Conservation (phyloP, 2,797 vertebrate species). For the Pristis pectinata region DNA sequence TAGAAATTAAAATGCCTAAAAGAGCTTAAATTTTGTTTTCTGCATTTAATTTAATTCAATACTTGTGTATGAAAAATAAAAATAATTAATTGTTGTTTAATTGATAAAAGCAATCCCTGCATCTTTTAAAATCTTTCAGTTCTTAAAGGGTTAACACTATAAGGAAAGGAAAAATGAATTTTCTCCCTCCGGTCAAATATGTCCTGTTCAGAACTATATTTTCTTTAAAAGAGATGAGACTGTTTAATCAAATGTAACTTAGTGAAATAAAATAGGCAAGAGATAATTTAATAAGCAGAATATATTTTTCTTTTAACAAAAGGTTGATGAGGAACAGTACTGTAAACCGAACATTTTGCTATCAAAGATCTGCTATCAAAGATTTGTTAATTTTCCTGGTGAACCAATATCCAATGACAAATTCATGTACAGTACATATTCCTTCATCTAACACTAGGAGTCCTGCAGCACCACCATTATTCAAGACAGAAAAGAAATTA, state of each 20-base stretch:
- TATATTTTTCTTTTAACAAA: background rate
- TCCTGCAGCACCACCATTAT: slow-evolving; percentile 21
- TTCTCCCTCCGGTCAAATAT: background rate
- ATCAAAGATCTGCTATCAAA: background rate
- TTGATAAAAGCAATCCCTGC: background rate
- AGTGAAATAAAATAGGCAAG: background rate
- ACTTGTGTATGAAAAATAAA: background rate
- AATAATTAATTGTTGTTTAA: background rate
- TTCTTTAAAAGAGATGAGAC: background rate
- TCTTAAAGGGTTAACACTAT: background rate
- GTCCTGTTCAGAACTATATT: background rate
- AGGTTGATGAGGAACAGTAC: background rate
- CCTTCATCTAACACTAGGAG: slow-evolving; percentile 22
- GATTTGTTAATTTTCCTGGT: background rate
- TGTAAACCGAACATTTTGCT: background rate
- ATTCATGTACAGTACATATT: background rate
- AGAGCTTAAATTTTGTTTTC: background rate
- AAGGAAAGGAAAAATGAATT: background rate
- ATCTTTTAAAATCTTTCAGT: background rate
- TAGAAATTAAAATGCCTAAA: background rate
- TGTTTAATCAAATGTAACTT: background rate
- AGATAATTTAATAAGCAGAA: background rate
- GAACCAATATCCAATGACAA: slow-evolving; percentile 17
- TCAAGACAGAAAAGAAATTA: slow-evolving; percentile 54
- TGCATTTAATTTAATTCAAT: background rate